Evolutionary conservation across 2,888 invertebrate genomes (phyloP).

Genomic region (Sacculina carcini): DNA sequence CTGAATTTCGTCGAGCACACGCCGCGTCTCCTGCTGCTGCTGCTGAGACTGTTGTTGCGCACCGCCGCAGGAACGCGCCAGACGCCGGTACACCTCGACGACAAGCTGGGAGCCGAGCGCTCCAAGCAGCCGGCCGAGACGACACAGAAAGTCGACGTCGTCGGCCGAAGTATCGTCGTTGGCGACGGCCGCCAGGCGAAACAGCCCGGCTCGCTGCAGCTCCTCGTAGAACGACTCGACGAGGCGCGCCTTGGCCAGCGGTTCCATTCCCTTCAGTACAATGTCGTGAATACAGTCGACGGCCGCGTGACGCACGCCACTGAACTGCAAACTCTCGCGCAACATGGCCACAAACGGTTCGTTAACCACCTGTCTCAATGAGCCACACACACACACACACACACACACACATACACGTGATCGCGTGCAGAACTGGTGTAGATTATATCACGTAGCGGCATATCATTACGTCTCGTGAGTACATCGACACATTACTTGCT

Average conservation of each 20-base stretch:
- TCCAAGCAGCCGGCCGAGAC: conserved; percentile 25
- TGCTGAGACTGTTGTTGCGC: neutral
- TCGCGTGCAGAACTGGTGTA: no score
- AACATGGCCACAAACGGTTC: conserved; percentile 24
- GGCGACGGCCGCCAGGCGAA: conserved; percentile 11
- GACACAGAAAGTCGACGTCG: conserved; percentile 24
- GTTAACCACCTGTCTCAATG: neutral
- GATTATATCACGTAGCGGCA: no score
- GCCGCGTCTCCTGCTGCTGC: conserved; percentile 14
- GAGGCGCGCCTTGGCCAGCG: conserved; percentile 25
- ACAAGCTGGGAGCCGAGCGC: conserved; percentile 25
- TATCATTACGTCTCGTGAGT: no score
- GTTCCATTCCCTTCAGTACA: conserved; percentile 30
- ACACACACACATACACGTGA: no score
- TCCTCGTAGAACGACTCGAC: conserved; percentile 24
- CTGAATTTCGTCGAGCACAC: conserved; percentile 15
- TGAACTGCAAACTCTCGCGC: conserved; percentile 20
- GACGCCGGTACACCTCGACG: conserved; percentile 24
- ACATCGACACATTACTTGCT: no score
- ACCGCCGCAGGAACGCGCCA: neutral
- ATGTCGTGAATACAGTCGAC: conserved; percentile 28
- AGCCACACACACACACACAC: neutral
- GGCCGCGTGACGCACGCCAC: conserved; percentile 22
- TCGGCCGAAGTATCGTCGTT: conserved; percentile 18
- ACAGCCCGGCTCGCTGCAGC: conserved; percentile 21